Conservation (phyloP, 2,888 invertebrate species). For the Nowickia ferox region DNA sequence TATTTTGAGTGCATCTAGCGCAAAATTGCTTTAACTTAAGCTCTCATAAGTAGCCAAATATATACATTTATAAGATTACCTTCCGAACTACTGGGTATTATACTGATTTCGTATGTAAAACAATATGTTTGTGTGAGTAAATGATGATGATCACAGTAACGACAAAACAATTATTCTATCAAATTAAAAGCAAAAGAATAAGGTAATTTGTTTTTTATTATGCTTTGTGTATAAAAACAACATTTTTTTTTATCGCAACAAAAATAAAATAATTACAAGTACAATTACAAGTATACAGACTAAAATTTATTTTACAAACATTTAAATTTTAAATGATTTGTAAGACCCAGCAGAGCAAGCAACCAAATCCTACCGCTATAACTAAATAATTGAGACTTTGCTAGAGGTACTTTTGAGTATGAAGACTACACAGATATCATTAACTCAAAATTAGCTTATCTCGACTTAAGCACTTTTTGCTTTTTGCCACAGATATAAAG, state of each 20-base stretch:
- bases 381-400: no score
- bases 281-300: no score
- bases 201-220: neutral
- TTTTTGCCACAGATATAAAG: neutral
- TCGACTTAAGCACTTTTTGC: neutral
- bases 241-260: slow-evolving; percentile 13
- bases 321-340: no score
- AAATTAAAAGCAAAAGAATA: slow-evolving; percentile 15
- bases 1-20: no score
- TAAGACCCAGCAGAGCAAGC: no score
- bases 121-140: neutral
- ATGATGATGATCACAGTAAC: neutral
- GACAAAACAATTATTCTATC: slow-evolving; percentile 26
- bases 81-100: slow-evolving; percentile 6
- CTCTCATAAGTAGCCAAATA: neutral
- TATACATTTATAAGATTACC: neutral
- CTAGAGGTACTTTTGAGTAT: no score
- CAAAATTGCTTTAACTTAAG: no score
- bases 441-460: no score
- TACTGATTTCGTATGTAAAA: neutral
- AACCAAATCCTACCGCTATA: no score
- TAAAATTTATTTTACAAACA: no score
- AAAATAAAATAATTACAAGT: slow-evolving; percentile 10
- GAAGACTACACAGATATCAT: no score
- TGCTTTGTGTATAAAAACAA: slow-evolving; percentile 1